These are phyloP conservation scores for Eleutherodactylus coqui DNA, from an alignment of 2,797 vertebrate genomes.

Conservation along the genomic window DNA sequence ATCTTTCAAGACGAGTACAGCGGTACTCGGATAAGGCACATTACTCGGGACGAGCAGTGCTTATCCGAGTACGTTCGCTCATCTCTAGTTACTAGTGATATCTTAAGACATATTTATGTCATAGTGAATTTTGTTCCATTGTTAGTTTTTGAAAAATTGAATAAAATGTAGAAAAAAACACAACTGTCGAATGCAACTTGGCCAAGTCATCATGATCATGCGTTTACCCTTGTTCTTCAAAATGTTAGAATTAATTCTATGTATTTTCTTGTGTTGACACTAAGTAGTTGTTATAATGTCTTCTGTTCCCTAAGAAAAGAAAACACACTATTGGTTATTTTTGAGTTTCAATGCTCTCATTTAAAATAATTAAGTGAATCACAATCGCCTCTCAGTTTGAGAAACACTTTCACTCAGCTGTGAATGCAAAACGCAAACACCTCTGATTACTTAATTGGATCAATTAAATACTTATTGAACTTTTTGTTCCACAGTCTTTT, in stretches of 20 bases:
- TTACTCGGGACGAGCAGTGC: too few species aligned
- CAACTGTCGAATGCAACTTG: neutral
- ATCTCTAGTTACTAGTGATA: too few species aligned
- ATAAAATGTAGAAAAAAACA: too few species aligned
- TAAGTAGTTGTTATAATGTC: neutral
- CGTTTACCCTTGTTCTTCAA: neutral
- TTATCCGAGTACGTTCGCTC: too few species aligned
- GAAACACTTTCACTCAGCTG: conserved; percentile 50
- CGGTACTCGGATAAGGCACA: too few species aligned
- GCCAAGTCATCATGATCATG: neutral
- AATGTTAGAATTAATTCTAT: neutral
- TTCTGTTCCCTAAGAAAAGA: neutral
- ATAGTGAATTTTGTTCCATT: too few species aligned
- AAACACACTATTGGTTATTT: neutral
- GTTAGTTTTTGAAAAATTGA: too few species aligned
- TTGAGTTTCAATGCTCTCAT: neutral
- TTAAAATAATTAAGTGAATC: conserved; percentile 52
- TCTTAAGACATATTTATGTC: too few species aligned
- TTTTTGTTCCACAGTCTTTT: conserved; percentile 34
- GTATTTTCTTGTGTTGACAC: neutral
- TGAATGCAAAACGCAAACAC: conserved; percentile 48
- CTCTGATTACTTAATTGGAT: conserved; percentile 52
- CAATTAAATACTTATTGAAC: conserved; percentile 56
- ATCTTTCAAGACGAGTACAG: too few species aligned
- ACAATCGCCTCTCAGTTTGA: conserved; percentile 46